Base-by-base conservation (phyloP, 2,797 vertebrate species). In the Tangara arthus region DNA sequence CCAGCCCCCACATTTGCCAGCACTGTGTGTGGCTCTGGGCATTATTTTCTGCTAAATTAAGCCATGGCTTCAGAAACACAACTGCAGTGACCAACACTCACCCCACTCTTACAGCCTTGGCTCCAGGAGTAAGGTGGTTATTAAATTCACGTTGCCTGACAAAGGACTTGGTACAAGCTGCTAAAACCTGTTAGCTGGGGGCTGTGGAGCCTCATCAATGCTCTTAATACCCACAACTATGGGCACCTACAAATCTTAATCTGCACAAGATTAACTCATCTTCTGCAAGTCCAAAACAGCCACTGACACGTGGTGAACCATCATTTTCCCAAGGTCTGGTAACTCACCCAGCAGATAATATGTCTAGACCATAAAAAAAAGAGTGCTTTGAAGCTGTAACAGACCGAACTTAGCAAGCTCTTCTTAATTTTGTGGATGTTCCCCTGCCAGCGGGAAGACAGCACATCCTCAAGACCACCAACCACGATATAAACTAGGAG, bases 281-380 rank as follows among this genome's bases (percentile, higher is more conserved):
- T 78, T 90, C 88, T 66, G 57, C 50, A 60, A 77, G 41, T 82
- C 70, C 14, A 4, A 73, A 92, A 66, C 80, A 88, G 69, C 16
- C 71, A 73, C 52, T 80, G 78, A 93, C 81, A 94, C 5, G 1
- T 42, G 35, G 86, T 64, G 64, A 91, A 93, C 82, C 73, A 68
- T 35, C 42, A 42, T 73, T 70, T 93, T 87, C 89, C 87, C 87
- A 85, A 87, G 70, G 86, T 82, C 93, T 93, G 56, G 92, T 82
- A 94, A 92, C 37, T 92, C 81, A 79, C 63, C n/a, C 77, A 82
- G 71, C 59, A 73, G 42, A 79, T 90, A 95, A 90, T 42, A 59
- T 0, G 20, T 64, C 77, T 81, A 89, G 71, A 93, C 92, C n/a
- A 11, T 34, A 15, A 68, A 53, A 49, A 70, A 27, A 20, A 9